Base-by-base conservation (phyloP, 2,113 vertebrate species). In the Oncorhynchus tshawytscha region DNA sequence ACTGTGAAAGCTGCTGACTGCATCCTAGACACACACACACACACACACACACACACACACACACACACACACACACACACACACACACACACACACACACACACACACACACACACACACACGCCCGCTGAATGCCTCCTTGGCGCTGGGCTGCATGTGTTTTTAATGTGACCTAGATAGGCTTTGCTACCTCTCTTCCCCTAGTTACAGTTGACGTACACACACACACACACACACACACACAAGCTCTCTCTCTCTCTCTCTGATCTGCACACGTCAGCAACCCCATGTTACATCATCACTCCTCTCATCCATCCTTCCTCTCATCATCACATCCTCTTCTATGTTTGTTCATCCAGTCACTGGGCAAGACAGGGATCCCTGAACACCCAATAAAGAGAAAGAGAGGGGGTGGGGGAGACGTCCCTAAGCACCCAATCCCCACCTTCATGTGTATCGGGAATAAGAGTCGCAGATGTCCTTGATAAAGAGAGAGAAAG, bases 161-260 rank as follows among this genome's bases (percentile, higher is more conserved):
- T 90, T 91, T 91, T 87, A 88, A 91, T 92, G 88, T 90, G 91
- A 93, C 92, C 91, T 93, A 92, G 87, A 91, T 94, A 91, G 82
- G 71, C 75, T 80, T 79, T 12, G 82, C 78, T 86, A 76, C 85
- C 85, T 72, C 81, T 85, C 72, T 78, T 91, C 90, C 91, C 91
- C 90, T 87, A 86, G 91, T 92, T 92, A 92, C 92, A 92, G 92
- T 78, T 92, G 92, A 93, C 88, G 91, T 90, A 16, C 49, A 51
- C 49, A 16, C 49, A 51, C 49, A 16, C 49, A 16, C 49, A 16
- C 49, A 51, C 48, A 51, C 49, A 11, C 49, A 13, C 49, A 11
- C 12, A 13, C 48, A 49, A 27, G 27, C 0, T 3, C 85, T 78
- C 76, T 49, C 80, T 75, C 80, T 75, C 84, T 80, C 80, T 74